These are phyloP conservation scores for Zenarchopterus dispar DNA, from an alignment of 2,797 vertebrate genomes.

Conservation along the genomic window DNA sequence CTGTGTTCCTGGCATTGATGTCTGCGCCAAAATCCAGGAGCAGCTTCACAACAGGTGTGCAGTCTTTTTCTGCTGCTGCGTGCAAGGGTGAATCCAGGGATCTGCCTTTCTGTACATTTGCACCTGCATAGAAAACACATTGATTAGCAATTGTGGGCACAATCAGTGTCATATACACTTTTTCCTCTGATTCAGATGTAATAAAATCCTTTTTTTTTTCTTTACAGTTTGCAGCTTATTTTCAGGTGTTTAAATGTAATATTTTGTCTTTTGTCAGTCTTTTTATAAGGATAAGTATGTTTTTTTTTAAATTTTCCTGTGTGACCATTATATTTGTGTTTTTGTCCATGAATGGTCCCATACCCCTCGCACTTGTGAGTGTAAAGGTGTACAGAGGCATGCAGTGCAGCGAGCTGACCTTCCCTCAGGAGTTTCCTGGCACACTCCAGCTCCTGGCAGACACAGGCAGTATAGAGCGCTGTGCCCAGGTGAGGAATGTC, in stretches of 20 bases:
- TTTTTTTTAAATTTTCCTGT: no score
- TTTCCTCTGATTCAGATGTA: not conserved
- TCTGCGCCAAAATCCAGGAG: slow-evolving; percentile 95
- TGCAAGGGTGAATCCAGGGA: slow-evolving; percentile 91
- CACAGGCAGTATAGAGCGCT: slow-evolving; percentile 90
- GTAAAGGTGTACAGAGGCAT: slow-evolving; percentile 37
- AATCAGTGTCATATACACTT: not conserved
- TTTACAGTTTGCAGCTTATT: no score
- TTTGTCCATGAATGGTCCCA: slow-evolving; percentile 4
- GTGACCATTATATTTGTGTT: slow-evolving; percentile 2
- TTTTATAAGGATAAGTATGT: no score
- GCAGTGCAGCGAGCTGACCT: slow-evolving; percentile 77
- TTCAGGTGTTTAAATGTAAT: no score
- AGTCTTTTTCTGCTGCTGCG: slow-evolving; percentile 89
- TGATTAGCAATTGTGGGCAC: not conserved
- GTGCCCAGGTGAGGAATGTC: slow-evolving; percentile 94
- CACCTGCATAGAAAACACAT: slow-evolving; percentile 78
- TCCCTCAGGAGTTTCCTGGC: slow-evolving; percentile 91
- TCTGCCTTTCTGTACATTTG: slow-evolving; percentile 91
- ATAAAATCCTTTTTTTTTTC: no score
- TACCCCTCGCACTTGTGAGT: slow-evolving; percentile 12
- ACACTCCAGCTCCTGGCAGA: slow-evolving; percentile 89
- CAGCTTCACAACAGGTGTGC: slow-evolving; percentile 85
- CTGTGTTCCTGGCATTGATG: slow-evolving; percentile 89
- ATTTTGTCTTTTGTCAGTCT: no score